Conservation (phyloP, 2,888 invertebrate species). For the Metallyticus violacea region DNA sequence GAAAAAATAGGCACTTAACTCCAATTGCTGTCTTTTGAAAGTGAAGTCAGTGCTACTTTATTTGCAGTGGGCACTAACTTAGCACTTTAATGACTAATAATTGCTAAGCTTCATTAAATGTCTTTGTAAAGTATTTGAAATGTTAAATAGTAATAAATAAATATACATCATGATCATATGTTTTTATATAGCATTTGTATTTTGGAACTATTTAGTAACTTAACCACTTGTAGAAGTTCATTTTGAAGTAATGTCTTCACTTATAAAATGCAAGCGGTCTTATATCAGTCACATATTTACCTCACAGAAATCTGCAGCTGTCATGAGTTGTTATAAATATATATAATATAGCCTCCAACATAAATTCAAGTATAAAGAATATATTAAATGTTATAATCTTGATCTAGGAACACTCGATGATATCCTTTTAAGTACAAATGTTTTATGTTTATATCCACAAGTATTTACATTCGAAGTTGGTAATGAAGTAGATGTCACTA, state of each 20-base stretch:
- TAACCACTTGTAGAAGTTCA: not conserved
- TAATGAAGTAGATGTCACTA: not conserved
- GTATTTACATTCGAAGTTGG: not conserved
- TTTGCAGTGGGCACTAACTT: too few relatives aligned
- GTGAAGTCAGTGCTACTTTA: not conserved
- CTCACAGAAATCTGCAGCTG: not conserved
- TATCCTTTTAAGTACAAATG: not conserved
- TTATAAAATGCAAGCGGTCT: not conserved
- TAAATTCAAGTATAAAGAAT: too few relatives aligned
- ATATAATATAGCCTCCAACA: too few relatives aligned
- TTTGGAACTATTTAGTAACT: not conserved
- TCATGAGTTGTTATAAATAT: not conserved
- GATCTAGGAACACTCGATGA: not conserved
- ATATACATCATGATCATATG: not conserved
- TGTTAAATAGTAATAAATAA: not conserved
- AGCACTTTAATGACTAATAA: not conserved
- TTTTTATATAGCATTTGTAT: not conserved
- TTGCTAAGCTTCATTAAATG: not conserved
- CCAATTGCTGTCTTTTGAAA: not conserved
- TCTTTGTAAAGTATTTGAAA: not conserved
- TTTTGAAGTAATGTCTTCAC: not conserved
- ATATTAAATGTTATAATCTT: not conserved
- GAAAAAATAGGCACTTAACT: not conserved
- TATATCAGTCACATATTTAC: not conserved
- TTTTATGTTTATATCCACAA: not conserved